phyloP scores from a whole-genome alignment of 2,113 vertebrate genomes.

The Fregata magnificens region DNA sequence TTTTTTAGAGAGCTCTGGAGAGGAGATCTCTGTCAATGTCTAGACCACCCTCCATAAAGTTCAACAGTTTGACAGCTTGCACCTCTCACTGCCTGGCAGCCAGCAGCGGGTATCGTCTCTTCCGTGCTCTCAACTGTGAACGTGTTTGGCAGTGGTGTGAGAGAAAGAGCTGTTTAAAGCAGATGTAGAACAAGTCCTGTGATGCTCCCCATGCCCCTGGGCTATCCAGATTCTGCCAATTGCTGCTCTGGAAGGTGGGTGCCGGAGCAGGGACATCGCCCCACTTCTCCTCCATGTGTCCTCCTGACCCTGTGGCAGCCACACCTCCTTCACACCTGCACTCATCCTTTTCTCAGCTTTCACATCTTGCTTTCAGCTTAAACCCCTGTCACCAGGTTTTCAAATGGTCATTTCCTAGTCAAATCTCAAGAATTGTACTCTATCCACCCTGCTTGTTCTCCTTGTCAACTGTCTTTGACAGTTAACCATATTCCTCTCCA shows the following conservation, averaged over 20 bases:
- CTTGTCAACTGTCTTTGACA: background rate
- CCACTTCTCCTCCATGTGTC: background rate
- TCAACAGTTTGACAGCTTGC: background rate
- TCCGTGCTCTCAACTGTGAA: background rate
- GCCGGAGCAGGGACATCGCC: rapidly evolving
- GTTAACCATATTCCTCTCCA: background rate
- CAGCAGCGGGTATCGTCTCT: background rate
- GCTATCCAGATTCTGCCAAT: background rate
- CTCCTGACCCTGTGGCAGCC: background rate
- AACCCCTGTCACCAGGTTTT: background rate
- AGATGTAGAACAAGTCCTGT: background rate
- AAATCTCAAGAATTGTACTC: background rate
- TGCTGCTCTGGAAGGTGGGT: background rate
- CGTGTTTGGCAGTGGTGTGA: background rate
- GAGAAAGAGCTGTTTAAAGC: background rate
- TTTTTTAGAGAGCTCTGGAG: background rate
- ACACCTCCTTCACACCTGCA: background rate
- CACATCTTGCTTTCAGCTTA: background rate
- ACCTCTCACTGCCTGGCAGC: background rate
- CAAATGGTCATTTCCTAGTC: background rate
- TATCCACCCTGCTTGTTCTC: background rate
- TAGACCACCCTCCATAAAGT: background rate
- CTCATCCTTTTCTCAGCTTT: background rate
- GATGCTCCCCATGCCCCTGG: background rate
- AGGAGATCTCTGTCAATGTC: background rate